These are phyloP conservation scores for Cyclina sinensis DNA, from an alignment of 1,140 invertebrate species.

Conservation along the genomic window DNA sequence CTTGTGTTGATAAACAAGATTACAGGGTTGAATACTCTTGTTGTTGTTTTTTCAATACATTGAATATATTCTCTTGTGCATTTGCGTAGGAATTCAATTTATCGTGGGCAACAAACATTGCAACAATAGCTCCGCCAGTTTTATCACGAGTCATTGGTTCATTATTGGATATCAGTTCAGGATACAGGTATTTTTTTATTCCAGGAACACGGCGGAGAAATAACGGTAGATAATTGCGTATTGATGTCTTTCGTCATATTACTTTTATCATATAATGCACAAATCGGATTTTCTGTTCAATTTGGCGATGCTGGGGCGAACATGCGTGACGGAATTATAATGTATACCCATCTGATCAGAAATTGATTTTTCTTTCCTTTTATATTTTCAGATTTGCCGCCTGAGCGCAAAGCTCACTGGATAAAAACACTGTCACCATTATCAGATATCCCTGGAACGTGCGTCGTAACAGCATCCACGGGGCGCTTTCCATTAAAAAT, in stretches of 20 bases:
- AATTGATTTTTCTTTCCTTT: conserved; percentile 26
- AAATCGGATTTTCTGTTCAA: not conserved
- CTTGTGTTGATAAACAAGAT: too few species aligned
- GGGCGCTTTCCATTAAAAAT: conserved; percentile 3
- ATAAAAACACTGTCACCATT: not conserved
- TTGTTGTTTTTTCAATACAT: too few species aligned
- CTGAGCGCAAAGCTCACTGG: not conserved
- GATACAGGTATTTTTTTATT: too few species aligned
- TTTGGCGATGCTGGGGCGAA: not conserved
- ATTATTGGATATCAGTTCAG: not conserved
- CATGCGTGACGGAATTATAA: not conserved
- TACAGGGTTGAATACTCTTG: not conserved
- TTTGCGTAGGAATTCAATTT: not conserved
- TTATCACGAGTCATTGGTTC: not conserved
- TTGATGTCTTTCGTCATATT: not conserved
- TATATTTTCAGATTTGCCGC: conserved; percentile 6
- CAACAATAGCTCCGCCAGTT: not conserved
- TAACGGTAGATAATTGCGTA: not conserved
- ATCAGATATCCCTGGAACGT: not conserved
- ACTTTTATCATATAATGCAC: not conserved
- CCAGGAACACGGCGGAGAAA: too few species aligned
- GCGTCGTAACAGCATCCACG: not conserved
- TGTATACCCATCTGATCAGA: not conserved
- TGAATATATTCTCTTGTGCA: too few species aligned
- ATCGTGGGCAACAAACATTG: too few species aligned